Evolutionary conservation across 2,113 vertebrate species (phyloP).

Genomic region (Furnarius figulus): DNA sequence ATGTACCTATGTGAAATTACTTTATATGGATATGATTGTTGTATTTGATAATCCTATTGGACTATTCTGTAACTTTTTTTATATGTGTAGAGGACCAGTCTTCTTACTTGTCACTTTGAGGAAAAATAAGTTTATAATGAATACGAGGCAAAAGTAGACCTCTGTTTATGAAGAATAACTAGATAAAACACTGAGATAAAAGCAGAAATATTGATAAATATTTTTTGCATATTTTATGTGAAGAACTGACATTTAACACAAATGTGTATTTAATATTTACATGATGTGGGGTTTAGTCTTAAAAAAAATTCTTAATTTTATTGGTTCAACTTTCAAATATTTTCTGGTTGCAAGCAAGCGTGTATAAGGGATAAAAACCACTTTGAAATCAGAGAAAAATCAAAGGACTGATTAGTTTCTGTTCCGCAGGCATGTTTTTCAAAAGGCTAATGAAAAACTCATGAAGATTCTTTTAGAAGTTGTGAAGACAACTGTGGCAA

Average conservation of each 20-base stretch:
- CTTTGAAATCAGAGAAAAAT: background rate
- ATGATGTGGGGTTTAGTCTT: background rate
- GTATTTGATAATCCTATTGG: background rate
- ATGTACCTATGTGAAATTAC: background rate
- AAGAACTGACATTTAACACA: background rate
- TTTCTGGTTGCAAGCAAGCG: background rate
- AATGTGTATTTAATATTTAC: background rate
- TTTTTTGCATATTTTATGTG: background rate
- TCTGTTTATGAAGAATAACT: background rate
- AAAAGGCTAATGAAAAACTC: constrained; percentile 83
- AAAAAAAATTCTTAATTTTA: background rate
- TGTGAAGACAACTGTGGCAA: constrained; percentile 88
- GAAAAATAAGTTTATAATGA: background rate
- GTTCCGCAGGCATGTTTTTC: constrained; percentile 76
- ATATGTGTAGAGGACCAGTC: background rate
- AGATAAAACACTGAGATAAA: background rate
- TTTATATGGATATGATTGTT: background rate
- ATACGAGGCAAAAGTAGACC: background rate
- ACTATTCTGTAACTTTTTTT: background rate
- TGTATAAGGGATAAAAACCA: background rate
- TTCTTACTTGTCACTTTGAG: background rate
- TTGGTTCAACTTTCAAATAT: background rate
- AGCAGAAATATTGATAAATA: background rate
- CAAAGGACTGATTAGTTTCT: constrained; percentile 10
- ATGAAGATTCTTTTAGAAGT: constrained; percentile 87